A percentile compares a stretch with the other conserved stretches of the same genome.
Conservation (phyloP, 2,797 vertebrate genomes). For the Sternotherus odoratus region DNA sequence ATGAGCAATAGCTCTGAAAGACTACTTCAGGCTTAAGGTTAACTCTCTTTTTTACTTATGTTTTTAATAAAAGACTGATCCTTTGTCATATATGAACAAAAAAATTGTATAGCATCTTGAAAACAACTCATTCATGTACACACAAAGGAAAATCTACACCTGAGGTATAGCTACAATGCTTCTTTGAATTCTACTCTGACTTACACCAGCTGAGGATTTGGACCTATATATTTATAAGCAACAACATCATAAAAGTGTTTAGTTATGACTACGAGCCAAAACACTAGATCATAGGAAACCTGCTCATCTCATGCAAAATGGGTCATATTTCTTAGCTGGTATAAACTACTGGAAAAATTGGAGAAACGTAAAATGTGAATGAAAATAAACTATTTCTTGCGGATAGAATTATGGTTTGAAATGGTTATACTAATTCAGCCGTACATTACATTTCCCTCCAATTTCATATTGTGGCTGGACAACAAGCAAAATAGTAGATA, state of each 20-base stretch:
- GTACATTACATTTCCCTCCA: background rate
- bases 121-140: background rate
- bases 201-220: background rate
- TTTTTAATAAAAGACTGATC: conserved; percentile 51
- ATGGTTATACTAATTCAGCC: background rate
- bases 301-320: background rate
- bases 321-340: background rate
- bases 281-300: background rate
- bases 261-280: conserved; percentile 27
- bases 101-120: background rate
- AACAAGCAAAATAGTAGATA: background rate
- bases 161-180: background rate
- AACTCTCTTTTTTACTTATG: background rate
- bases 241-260: background rate
- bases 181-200: background rate
- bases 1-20: background rate
- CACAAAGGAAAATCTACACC: background rate
- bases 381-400: background rate
- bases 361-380: background rate
- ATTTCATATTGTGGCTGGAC: background rate
- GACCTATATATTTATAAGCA: background rate
- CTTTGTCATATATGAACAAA: conserved; percentile 7
- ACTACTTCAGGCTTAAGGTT: background rate
- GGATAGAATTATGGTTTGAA: background rate
- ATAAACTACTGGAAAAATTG: conserved; percentile 47